Base-by-base conservation (phyloP, 30 jellyfish, hydroid and myxozoan genomes). In the Aurelia coerulea region DNA sequence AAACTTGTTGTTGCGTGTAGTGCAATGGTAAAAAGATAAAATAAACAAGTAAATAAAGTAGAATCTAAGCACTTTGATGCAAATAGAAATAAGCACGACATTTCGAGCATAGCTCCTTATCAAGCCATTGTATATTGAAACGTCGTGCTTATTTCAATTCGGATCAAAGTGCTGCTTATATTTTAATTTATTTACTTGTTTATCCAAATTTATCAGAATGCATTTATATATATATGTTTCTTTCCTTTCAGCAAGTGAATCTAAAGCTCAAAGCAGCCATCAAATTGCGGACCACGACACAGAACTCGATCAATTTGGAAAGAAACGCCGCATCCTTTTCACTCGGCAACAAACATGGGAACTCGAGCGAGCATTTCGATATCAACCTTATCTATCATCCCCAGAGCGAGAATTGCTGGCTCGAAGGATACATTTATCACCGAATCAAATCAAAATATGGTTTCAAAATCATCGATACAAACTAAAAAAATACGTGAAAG, bases 301-400 rank as follows among this genome's bases (percentile, higher is more conserved):
- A 50, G 90, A 39, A 33, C 62, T 73, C 34, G 96, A 88, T 14
- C 82, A 74, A 39, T 66, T 41, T 18, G 68, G 83, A 37, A 94
- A 94, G 96, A 94, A 94, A 74, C 54, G 98, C 33, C 83, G 98
- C 15, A 89, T 83, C 42, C 74, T 94, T 0, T 94, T 94, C 52
- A 76, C 95, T 46, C 56, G 96, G 35, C 98, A 94, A 41, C 98
- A 94, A 66, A 94, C 98, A 39, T 94, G 98, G 98, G 97, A 94
- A 56, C 82, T 94, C 32, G 98, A 94, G 73, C 88, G 90, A 19
- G 96, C 90, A 5, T 94, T 94, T 62, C 90, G 96, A 6, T 80
- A 59, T 53, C 98, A 90, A 37, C 98, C 98, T 1, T 94, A 94
- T 84, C 88, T 94, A 9, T 94, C 98, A 4, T 83, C 98, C 1